Base-by-base conservation (phyloP, 2,888 invertebrate species). In the Plagiodera versicolora region DNA sequence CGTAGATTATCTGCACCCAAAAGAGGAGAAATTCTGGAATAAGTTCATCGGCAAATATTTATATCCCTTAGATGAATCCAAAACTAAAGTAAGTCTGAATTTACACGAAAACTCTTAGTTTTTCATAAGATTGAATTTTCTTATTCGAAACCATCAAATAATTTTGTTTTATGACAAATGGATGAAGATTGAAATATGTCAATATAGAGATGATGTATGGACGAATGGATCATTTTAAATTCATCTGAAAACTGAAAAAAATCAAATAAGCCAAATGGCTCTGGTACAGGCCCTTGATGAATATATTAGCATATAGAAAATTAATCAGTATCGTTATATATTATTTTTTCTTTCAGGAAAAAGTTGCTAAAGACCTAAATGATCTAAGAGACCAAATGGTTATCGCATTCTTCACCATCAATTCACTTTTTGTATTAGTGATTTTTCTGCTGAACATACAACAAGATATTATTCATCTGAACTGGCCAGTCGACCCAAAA, bases 1-100 rank as follows among this genome's bases (percentile, higher is more conserved):
- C 51, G 83, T 89, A 1, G 87, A 87, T 39, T 87, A 85, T 70
- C 79, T 94, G 44, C 80, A 85, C 0, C 82, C 85, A 11, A 80
- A 84, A 45, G 94, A 95, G 77, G 84, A 85, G 51, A 80, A 80
- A 17, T 95, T 95, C 80, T 95, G 93, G 92, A 84, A 84, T 57
- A 87, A 89, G 54, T 79, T 94, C 54, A 87, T 94, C 55, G 85
- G 85, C 48, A 87, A 87, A 73, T 92, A 94, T 77, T 81, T 94
- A 17, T 83, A 86, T 70, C 93, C 94, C 0, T 83, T 92, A 52
- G 87, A 87, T 65, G 84, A 86, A 46, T 85, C 89, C 70, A 83
- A 86, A 58, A 84, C 87, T 72, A 83, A 86, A 76, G 84, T 85
- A 80, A 63, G 75, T 75, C 10, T 11, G 9, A 32, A 32, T 9